Conservation (phyloP, 1,140 invertebrate species). For the Diachasma alloeum region DNA sequence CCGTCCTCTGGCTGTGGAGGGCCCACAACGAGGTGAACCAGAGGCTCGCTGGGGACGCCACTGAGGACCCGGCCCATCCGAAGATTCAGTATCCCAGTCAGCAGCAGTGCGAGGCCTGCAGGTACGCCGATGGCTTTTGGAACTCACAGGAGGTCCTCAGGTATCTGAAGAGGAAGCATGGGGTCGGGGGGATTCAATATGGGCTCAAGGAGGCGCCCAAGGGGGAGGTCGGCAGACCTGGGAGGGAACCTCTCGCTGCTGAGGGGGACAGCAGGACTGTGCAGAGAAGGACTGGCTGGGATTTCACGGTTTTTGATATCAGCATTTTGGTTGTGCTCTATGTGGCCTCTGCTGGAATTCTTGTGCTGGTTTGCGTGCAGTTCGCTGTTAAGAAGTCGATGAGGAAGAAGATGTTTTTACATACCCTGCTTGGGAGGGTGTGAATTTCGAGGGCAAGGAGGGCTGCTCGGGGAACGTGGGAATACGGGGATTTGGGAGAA, state of each 20-base stretch:
- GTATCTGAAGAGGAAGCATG: slow-evolving; percentile 82
- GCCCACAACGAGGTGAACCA: slow-evolving; percentile 95
- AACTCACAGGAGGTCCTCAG: slow-evolving; percentile 74
- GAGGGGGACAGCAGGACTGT: not conserved
- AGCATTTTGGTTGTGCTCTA: slow-evolving; percentile 81
- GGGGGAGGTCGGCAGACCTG: slow-evolving; percentile 9
- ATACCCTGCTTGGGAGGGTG: slow-evolving; percentile 72
- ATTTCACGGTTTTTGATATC: slow-evolving; percentile 75
- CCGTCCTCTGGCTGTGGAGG: slow-evolving; percentile 93
- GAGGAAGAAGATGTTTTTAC: slow-evolving; percentile 74
- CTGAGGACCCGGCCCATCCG: slow-evolving; percentile 89
- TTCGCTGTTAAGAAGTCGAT: slow-evolving; percentile 76
- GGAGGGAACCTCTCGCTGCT: slow-evolving; percentile 40
- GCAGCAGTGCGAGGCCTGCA: slow-evolving; percentile 77
- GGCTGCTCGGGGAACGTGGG: no score
- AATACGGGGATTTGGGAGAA: no score
- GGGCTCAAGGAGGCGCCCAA: slow-evolving; percentile 40
- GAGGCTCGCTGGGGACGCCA: slow-evolving; percentile 82
- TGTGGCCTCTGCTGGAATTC: slow-evolving; percentile 72
- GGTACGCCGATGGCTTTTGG: slow-evolving; percentile 70
- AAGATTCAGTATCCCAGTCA: slow-evolving; percentile 90
- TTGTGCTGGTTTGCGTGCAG: slow-evolving; percentile 80
- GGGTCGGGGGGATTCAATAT: slow-evolving; percentile 66
- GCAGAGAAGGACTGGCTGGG: slow-evolving; percentile 49
- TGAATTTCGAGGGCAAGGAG: slow-evolving; percentile 49